Conservation (phyloP, 2,888 invertebrate species). For the Arctia plantaginis region DNA sequence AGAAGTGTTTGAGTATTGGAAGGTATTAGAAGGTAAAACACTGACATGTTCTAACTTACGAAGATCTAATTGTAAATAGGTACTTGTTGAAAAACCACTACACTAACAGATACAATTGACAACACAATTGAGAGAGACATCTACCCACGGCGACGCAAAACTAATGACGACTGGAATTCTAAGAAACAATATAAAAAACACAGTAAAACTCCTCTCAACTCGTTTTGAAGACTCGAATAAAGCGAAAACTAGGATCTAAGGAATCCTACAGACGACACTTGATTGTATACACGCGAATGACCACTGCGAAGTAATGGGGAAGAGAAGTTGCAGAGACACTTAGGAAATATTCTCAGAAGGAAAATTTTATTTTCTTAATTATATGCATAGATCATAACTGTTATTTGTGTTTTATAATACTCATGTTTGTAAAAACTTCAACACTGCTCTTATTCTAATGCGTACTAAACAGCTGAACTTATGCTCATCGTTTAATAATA, state of each 20-base stretch:
- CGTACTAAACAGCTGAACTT: background rate
- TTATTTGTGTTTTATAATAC: background rate
- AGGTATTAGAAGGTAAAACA: background rate
- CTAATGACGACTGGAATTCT: conserved; percentile 55
- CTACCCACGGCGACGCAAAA: conserved; percentile 49
- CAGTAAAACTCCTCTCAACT: conserved; percentile 49
- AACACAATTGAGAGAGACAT: conserved; percentile 50
- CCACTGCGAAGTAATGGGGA: conserved; percentile 51
- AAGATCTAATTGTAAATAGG: conserved; percentile 32
- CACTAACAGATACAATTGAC: conserved; percentile 44
- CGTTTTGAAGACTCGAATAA: conserved; percentile 57
- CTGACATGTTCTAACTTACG: conserved; percentile 16
- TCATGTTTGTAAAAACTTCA: conserved; percentile 1
- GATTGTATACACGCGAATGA: conserved; percentile 62
- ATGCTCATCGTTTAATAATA: background rate
- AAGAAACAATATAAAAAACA: conserved; percentile 50
- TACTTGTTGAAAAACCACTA: conserved; percentile 44
- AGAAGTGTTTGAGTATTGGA: background rate
- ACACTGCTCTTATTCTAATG: background rate
- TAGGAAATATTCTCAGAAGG: conserved; percentile 21
- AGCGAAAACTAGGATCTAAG: conserved; percentile 57
- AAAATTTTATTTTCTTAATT: conserved; percentile 14
- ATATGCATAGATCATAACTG: background rate
- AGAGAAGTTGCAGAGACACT: conserved; percentile 35
- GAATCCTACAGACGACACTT: conserved; percentile 59